These are phyloP conservation scores for Aproaerema taeniolella DNA, from an alignment of 2,888 invertebrate species.

Conservation along the genomic window DNA sequence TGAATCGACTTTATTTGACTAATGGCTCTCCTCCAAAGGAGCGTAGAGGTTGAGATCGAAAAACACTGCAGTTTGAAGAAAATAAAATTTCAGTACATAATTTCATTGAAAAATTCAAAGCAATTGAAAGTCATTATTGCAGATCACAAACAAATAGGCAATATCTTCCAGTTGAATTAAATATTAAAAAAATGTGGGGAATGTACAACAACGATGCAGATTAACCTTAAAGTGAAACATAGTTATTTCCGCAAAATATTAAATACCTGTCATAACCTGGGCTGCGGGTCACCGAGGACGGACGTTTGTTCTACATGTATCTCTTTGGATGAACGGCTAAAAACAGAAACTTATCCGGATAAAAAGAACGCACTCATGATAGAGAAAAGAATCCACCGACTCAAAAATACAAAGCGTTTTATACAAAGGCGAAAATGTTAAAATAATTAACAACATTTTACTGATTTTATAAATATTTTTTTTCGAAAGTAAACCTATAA, in stretches of 20 bases:
- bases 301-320: conserved; percentile 4
- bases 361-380: neutral
- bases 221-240: neutral
- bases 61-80: conserved; percentile 12
- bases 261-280: neutral
- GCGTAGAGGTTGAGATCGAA: conserved; percentile 20
- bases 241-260: neutral
- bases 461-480: too few species aligned
- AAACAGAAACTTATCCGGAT: neutral
- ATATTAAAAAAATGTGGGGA: neutral
- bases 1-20: conserved; percentile 14
- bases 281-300: neutral
- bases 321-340: neutral
- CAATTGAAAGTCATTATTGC: conserved; percentile 16
- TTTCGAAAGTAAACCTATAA: too few species aligned
- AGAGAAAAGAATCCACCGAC: conserved; percentile 1
- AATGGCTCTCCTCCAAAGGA: conserved; percentile 8
- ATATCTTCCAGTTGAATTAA: neutral
- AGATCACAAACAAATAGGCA: conserved; percentile 12
- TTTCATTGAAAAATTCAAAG: conserved; percentile 18
- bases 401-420: conserved; percentile 3
- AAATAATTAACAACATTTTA: too few species aligned
- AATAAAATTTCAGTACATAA: conserved; percentile 17
- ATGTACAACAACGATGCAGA: neutral
- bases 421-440: too few species aligned